phyloP scores from a whole-genome alignment of 2,888 invertebrate species.

The Anorthoa munda region DNA sequence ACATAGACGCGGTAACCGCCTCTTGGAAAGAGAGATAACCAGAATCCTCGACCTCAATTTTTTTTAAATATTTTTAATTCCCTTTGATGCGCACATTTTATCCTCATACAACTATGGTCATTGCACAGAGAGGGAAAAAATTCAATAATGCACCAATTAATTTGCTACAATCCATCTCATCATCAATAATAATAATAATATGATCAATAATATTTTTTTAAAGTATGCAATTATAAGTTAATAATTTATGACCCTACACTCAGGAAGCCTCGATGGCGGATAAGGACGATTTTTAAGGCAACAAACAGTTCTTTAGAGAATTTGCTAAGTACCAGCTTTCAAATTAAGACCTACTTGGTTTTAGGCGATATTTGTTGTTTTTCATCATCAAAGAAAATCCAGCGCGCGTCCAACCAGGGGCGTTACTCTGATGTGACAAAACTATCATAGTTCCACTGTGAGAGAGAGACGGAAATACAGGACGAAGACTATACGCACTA shows the following conservation, averaged over 20 bases:
- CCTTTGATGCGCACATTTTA: slow-evolving; percentile 11
- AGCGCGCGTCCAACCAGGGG: no score
- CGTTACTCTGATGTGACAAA: no score
- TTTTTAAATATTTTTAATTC: slow-evolving; percentile 24
- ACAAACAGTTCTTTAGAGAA: neutral
- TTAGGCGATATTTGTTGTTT: neutral
- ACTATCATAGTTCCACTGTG: no score
- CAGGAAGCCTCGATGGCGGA: neutral
- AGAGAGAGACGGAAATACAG: no score
- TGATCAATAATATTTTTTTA: slow-evolving; percentile 4
- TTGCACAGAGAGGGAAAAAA: neutral
- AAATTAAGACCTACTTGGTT: neutral
- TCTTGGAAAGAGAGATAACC: neutral
- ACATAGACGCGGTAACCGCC: neutral
- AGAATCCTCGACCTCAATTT: neutral
- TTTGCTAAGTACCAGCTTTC: neutral
- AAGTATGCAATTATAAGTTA: neutral
- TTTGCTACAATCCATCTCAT: slow-evolving; percentile 8
- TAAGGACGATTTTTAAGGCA: neutral
- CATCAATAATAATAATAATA: neutral
- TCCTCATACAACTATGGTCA: neutral
- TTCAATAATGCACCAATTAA: slow-evolving; percentile 1
- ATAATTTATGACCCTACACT: slow-evolving; percentile 9
- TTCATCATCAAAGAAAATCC: neutral
- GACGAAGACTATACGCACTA: no score